Conservation (phyloP, 2,113 vertebrate species). For the Otus sunia region DNA sequence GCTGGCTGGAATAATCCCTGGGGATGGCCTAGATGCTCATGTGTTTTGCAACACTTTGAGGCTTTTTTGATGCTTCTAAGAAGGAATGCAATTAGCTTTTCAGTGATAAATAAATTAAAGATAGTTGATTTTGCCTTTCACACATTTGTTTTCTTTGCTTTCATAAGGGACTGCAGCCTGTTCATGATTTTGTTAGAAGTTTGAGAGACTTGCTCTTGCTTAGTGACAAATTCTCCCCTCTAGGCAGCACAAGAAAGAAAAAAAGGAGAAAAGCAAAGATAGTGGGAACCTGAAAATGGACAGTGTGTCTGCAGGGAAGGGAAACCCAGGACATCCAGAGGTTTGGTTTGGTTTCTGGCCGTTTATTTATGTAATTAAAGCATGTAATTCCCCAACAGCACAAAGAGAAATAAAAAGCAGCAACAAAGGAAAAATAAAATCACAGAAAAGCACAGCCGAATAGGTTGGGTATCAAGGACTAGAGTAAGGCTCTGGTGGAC, state of each 20-base stretch:
- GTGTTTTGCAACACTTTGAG: conserved; percentile 36
- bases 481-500: background rate
- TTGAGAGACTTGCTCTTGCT: background rate
- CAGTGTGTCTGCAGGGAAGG: background rate
- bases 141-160: conserved; percentile 26
- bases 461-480: background rate
- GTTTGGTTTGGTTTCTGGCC: background rate
- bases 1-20: background rate
- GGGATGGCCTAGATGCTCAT: background rate
- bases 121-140: conserved; percentile 26
- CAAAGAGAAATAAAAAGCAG: background rate
- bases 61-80: background rate
- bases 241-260: background rate
- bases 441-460: background rate
- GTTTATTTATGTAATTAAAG: conserved; percentile 44
- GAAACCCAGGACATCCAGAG: background rate
- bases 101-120: conserved; percentile 45
- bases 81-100: conserved; percentile 47
- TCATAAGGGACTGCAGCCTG: conserved; percentile 23
- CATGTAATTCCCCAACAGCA: background rate
- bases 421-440: background rate
- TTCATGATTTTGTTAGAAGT: conserved; percentile 44
- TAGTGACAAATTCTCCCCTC: conserved; percentile 30
- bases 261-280: background rate
- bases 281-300: conserved; percentile 6